A percentile compares a stretch with the other conserved stretches of the same genome.
phyloP scores from a whole-genome alignment of 2,888 invertebrate genomes.

The Eupithecia pulchellata region DNA sequence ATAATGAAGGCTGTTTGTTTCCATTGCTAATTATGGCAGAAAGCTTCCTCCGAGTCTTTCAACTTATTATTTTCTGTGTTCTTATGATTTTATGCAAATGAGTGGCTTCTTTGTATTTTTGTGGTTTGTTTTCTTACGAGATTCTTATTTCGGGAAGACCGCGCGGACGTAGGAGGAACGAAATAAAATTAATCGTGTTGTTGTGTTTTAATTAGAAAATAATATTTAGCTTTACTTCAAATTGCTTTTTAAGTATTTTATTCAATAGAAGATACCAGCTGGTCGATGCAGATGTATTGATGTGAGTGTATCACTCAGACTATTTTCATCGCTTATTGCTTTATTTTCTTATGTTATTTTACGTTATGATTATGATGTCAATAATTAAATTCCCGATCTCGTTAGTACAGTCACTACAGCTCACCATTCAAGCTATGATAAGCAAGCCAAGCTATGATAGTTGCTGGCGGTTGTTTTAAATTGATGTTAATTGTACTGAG shows the following conservation, averaged over 20 bases:
- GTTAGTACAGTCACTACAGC: too few species aligned
- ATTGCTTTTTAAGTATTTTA: neutral
- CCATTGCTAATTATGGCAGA: conserved; percentile 1
- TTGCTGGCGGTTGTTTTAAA: too few species aligned
- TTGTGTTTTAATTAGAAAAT: neutral
- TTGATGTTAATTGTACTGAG: too few species aligned
- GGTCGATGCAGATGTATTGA: neutral
- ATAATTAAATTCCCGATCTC: too few species aligned
- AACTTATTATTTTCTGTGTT: neutral
- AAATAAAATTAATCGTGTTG: neutral
- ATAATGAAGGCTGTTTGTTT: conserved; percentile 4
- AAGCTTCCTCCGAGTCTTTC: neutral
- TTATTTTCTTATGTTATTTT: neutral
- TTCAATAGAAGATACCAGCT: neutral
- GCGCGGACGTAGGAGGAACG: neutral
- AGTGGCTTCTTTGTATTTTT: neutral
- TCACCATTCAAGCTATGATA: too few species aligned
- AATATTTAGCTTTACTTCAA: neutral
- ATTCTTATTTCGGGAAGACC: neutral
- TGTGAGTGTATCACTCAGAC: neutral
- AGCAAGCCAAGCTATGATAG: too few species aligned
- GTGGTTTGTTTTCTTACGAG: neutral
- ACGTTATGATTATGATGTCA: too few species aligned
- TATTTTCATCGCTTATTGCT: neutral
- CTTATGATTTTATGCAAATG: conserved; percentile 9